Conservation (phyloP, 2,113 vertebrate genomes). For the Tupaia chinensis region DNA sequence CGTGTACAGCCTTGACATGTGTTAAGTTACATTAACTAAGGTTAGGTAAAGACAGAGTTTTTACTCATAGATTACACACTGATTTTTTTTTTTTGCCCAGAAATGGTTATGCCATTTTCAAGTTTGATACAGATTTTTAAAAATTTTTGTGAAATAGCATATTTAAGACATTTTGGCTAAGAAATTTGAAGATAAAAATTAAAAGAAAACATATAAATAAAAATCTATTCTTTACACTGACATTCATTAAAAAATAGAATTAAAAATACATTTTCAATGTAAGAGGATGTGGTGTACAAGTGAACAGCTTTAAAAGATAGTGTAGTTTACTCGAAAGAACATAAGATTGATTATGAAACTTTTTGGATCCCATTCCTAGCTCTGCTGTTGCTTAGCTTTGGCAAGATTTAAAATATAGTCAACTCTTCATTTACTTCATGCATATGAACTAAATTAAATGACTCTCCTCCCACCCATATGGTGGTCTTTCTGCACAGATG, state of each 20-base stretch:
- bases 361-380: slow-evolving; percentile 47
- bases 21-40: not conserved
- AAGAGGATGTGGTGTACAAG: not conserved
- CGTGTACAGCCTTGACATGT: not conserved
- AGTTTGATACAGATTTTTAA: not conserved
- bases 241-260: not conserved
- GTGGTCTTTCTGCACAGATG: slow-evolving; percentile 84
- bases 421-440: slow-evolving; percentile 80
- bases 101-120: slow-evolving; percentile 25
- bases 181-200: not conserved
- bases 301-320: slow-evolving; percentile 11
- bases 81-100: not conserved
- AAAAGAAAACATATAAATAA: not conserved
- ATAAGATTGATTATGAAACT: slow-evolving; percentile 60
- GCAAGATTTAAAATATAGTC: slow-evolving; percentile 71
- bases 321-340: slow-evolving; percentile 39
- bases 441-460: slow-evolving; percentile 82
- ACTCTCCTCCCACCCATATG: slow-evolving; percentile 83
- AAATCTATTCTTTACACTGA: not conserved
- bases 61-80: not conserved
- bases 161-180: not conserved
- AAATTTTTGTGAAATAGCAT: not conserved
- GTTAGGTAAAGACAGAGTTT: not conserved
- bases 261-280: slow-evolving; percentile 1
- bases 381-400: slow-evolving; percentile 60